Base-by-base conservation (phyloP, 2,113 vertebrate genomes). In the Halichoerus grypus region DNA sequence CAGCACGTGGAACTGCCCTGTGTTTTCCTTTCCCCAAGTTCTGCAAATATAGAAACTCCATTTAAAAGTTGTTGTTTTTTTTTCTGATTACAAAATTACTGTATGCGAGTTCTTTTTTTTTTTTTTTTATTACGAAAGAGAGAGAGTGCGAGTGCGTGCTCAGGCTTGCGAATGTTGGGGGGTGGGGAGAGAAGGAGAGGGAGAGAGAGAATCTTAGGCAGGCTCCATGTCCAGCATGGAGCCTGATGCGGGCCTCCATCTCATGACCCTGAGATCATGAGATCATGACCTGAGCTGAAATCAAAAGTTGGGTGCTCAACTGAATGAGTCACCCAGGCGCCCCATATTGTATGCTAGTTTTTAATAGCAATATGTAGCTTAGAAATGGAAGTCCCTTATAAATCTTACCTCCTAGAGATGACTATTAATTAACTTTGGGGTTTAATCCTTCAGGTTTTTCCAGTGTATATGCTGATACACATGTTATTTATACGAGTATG, bases 121-220 rank as follows among this genome's bases (percentile, higher is more conserved):
- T 26, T 31, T 26, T 65, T 61, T 61, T 59, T 59, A 3, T 59
- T 15, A 31, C 4, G 5, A 14, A 3, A 15, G 28, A 31, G 61
- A 63, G 5, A 4, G 63, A 33, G 28, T 31, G 28, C 5, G 28
- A 31, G 31, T 1, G 6, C 31, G 0, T 1, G 0, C 15, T 14
- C 14, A 67, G 31, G 31, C 63, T 33, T 31, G 33, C 5, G 31
- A 16, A 67, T 67, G 63, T 65, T 1, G 14, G 63, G 31, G 28
- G 63, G 63, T 51, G 12, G 12, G 26, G 28, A 28, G 28, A 16
- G 63, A 67, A 67, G 31, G 28, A 33, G 63, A 57, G 55, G 55
- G 55, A 33, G 63, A 69, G 67, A 69, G 67, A 21, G 33, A 69
- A 36, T 36, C 67, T 69, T 19, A 36, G 67, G 67, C 16, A 36